These are phyloP conservation scores for Aleiodes testaceus DNA, from an alignment of 2,888 invertebrate genomes.

Conservation along the genomic window DNA sequence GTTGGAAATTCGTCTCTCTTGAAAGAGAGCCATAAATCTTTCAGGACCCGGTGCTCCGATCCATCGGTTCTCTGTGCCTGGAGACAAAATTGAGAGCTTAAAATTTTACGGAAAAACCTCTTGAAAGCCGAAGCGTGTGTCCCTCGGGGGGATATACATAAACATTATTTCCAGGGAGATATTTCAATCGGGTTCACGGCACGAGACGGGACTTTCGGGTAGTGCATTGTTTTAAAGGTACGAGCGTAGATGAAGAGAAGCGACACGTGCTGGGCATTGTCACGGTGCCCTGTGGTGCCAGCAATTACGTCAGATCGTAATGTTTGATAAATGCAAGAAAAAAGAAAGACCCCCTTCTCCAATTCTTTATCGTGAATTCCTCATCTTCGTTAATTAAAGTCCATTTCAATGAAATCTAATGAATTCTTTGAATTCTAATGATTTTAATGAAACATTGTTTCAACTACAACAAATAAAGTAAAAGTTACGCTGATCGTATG, in stretches of 20 bases:
- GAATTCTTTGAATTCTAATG: too few relatives aligned
- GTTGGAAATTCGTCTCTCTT: not conserved
- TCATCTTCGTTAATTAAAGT: constrained; percentile 45
- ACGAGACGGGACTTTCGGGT: constrained; percentile 23
- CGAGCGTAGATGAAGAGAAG: constrained; percentile 55
- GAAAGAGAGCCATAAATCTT: constrained; percentile 44
- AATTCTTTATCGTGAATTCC: constrained; percentile 32
- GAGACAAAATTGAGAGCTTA: constrained; percentile 37
- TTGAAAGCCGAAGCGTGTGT: constrained; percentile 24
- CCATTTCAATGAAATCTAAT: not conserved
- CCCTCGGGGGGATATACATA: constrained; percentile 10
- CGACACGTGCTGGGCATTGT: constrained; percentile 64
- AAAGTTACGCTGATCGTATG: constrained; percentile 56
- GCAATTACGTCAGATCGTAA: constrained; percentile 65
- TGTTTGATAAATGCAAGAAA: constrained; percentile 53
- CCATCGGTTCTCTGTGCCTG: constrained; percentile 27
- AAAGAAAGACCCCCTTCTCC: constrained; percentile 23
- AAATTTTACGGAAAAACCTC: constrained; percentile 38
- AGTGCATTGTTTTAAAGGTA: constrained; percentile 64
- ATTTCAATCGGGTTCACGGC: constrained; percentile 37
- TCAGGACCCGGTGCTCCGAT: constrained; percentile 33
- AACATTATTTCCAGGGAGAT: not conserved
- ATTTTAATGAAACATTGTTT: too few relatives aligned
- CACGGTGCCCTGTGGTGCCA: constrained; percentile 61
- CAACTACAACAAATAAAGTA: constrained; percentile 25